A percentile compares a stretch with the other conserved stretches of the same genome.
phyloP scores from a whole-genome alignment of 37 sponge, comb jelly and placozoan genomes.

The Dysidea cf. avara region DNA sequence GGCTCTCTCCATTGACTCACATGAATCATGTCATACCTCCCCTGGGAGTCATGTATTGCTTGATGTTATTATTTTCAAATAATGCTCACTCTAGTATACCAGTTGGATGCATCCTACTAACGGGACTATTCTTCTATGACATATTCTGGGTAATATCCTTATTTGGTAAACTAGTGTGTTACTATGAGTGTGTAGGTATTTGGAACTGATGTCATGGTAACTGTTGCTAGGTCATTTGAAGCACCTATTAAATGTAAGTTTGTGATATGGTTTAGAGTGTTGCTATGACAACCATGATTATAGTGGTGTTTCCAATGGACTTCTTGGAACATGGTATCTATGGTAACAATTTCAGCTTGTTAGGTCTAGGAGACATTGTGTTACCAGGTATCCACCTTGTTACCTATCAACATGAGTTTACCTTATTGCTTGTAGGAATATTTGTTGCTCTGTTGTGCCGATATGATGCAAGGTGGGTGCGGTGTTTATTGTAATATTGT shows the following conservation, averaged over 20 bases:
- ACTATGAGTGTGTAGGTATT: conserved; percentile 64
- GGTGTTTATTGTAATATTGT: no score
- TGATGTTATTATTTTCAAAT: background rate
- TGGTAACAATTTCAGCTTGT: conserved; percentile 79
- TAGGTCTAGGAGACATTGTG: conserved; percentile 98
- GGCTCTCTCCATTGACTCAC: background rate
- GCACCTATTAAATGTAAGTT: conserved; percentile 95
- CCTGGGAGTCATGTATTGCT: background rate
- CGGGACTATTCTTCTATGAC: conserved; percentile 96
- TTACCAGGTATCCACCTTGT: conserved; percentile 75
- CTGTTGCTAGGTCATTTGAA: conserved; percentile 94
- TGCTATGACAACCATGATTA: background rate
- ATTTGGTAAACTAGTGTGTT: background rate
- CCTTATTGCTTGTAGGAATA: conserved; percentile 21
- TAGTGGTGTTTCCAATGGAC: conserved; percentile 87
- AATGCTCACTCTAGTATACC: conserved; percentile 65
- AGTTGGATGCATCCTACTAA: conserved; percentile 87
- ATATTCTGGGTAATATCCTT: conserved; percentile 89
- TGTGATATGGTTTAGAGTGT: no score
- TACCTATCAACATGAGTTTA: background rate
- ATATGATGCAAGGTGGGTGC: conserved; percentile 77
- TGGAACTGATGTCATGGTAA: conserved; percentile 99
- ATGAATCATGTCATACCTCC: background rate
- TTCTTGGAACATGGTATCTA: conserved; percentile 67
- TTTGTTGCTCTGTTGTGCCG: conserved; percentile 92